phyloP scores from a whole-genome alignment of 2,797 vertebrate genomes.

The Sebastes hopkinsi region DNA sequence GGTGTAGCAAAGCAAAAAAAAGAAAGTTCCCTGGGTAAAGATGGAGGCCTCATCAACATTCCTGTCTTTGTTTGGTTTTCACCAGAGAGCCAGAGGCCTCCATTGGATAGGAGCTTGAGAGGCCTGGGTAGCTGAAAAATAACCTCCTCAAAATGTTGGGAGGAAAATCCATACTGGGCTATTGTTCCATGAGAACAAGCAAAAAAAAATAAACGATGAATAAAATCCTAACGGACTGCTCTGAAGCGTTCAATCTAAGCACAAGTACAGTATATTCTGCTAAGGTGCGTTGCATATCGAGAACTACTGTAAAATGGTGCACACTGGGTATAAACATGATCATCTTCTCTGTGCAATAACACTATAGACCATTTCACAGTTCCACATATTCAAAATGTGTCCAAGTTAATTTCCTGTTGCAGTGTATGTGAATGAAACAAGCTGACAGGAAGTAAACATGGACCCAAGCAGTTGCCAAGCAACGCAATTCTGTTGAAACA shows the following conservation, averaged over 20 bases:
- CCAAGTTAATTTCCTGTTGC: too few relatives aligned
- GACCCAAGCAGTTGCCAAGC: too few relatives aligned
- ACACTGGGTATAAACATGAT: constrained; percentile 19
- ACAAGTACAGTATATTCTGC: constrained; percentile 22
- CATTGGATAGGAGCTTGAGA: constrained; percentile 67
- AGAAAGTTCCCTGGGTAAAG: constrained; percentile 69
- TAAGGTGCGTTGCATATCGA: constrained; percentile 9
- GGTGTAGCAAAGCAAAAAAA: constrained; percentile 70
- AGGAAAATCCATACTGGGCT: constrained; percentile 65
- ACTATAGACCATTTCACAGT: neutral
- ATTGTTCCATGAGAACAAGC: constrained; percentile 57
- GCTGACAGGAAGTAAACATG: too few relatives aligned
- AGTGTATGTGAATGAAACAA: too few relatives aligned
- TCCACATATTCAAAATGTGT: too few relatives aligned
- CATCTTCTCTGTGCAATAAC: constrained; percentile 9
- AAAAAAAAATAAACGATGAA: constrained; percentile 13
- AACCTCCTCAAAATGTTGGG: constrained; percentile 64
- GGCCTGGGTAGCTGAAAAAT: constrained; percentile 62
- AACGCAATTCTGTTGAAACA: too few relatives aligned
- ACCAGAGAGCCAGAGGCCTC: constrained; percentile 76
- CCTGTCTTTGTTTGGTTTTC: constrained; percentile 81
- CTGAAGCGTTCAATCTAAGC: constrained; percentile 24
- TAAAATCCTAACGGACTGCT: constrained; percentile 28
- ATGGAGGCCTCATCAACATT: constrained; percentile 83
- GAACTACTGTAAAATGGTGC: constrained; percentile 28